These are phyloP conservation scores for Pseudochromis fuscus DNA, from an alignment of 2,797 vertebrate species.

Conservation along the genomic window DNA sequence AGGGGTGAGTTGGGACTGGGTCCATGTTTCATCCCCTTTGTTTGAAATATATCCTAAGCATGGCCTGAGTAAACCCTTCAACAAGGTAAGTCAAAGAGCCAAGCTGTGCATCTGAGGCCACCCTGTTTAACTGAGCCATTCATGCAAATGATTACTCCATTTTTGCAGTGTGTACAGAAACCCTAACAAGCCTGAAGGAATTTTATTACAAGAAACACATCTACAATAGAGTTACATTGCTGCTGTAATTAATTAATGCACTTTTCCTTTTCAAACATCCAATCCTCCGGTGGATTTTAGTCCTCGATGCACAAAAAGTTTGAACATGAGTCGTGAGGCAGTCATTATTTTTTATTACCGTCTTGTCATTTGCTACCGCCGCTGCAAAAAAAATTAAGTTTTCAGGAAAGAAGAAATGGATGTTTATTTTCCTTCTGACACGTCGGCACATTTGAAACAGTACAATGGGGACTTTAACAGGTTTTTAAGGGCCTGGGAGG, in stretches of 20 bases:
- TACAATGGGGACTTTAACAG: slow-evolving; percentile 25
- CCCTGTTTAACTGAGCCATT: neutral
- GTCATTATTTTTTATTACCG: neutral
- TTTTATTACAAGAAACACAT: neutral
- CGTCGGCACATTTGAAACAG: slow-evolving; percentile 12
- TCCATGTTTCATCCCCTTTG: too few species aligned
- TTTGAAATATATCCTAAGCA: too few species aligned
- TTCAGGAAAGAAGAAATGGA: slow-evolving; percentile 11
- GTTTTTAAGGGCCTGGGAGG: slow-evolving; percentile 26
- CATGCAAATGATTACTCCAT: neutral
- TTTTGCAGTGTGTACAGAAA: neutral
- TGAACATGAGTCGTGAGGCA: neutral
- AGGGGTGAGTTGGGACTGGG: too few species aligned
- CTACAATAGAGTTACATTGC: neutral
- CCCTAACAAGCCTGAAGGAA: neutral
- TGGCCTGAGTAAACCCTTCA: too few species aligned
- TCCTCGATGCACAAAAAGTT: neutral
- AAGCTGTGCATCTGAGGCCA: neutral
- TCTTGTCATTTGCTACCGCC: slow-evolving; percentile 3
- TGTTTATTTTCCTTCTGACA: slow-evolving; percentile 35
- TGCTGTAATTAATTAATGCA: neutral
- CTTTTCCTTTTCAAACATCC: neutral
- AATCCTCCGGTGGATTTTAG: neutral
- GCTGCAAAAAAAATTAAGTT: slow-evolving; percentile 4
- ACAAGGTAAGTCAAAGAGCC: neutral